Base-by-base conservation (phyloP, 1,140 invertebrate species). In the Pteromalus puparum region DNA sequence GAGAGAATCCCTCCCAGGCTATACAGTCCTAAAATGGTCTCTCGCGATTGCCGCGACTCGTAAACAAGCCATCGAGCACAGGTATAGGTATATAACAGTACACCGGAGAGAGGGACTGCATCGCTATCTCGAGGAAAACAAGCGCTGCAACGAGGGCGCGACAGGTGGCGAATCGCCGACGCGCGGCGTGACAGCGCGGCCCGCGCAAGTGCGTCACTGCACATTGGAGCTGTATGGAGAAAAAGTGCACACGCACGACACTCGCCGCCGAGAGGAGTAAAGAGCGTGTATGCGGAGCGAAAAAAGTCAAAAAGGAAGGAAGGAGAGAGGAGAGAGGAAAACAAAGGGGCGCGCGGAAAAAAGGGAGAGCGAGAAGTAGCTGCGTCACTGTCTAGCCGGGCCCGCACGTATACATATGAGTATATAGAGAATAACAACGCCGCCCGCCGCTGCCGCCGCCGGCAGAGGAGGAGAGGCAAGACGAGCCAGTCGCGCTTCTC, bases 291-390 rank as follows among this genome's bases (percentile, higher is more conserved):
- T n/a, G n/a, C n/a, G 46, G 26, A 24, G 42, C n/a, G 26, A 53
- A 48, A 53, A 76, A 76, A 48, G 75, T 18, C 34, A 38, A 34
- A 61, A 72, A 76, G 38, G 9, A 42, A 42, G 38, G 38, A 42
- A 46, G 24, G 46, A 65, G 34, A n/a, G 38, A 10, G 79, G 38
- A n/a, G 26, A 82, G 81, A 87, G 76, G 76, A 85, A 85, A 87
- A 84, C 74, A 48, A 79, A 77, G 79, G 61, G 77, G 42, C 46
- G 48, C 13, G 61, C 79, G 74, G 81, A 82, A 86, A 84, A 78
- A 80, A 82, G 85, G 80, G 85, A 70, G 85, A 87, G 85, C 48
- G 83, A 84, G 81, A 83, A 30, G 72, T 28, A 42, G 38, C 24
- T 26, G 21, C 75, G 34, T 28, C 48, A 61, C 48, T n/a, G 34